A percentile compares a stretch with the other conserved stretches of the same genome.
These are phyloP conservation scores for Nestor notabilis DNA, from an alignment of 2,113 vertebrate species.

Conservation along the genomic window DNA sequence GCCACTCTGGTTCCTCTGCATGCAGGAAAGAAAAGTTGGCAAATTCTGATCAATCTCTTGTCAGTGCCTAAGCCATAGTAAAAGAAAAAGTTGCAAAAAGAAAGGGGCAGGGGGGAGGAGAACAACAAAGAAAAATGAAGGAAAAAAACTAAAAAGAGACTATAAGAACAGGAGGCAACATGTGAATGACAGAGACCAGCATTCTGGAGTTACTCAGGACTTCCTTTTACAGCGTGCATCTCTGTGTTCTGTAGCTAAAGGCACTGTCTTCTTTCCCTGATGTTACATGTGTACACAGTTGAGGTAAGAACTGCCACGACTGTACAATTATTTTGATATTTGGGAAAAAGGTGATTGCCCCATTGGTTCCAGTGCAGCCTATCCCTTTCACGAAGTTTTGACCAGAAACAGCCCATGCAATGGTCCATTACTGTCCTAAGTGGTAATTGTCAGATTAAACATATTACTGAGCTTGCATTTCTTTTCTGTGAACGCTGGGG, in stretches of 20 bases:
- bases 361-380: not conserved
- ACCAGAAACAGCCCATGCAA: not conserved
- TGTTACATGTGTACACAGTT: not conserved
- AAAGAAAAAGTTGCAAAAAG: not conserved
- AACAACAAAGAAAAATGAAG: not conserved
- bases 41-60: not conserved
- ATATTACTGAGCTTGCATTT: not conserved
- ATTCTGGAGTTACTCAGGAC: not conserved
- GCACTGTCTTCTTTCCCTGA: not conserved
- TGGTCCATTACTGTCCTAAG: not conserved
- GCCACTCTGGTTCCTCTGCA: not conserved
- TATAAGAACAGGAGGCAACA: not conserved
- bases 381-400: not conserved
- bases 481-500: not conserved
- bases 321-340: not conserved
- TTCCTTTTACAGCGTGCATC: accelerated
- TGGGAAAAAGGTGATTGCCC: not conserved
- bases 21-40: not conserved
- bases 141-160: not conserved
- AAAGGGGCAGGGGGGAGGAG: accelerated
- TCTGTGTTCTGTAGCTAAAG: not conserved
- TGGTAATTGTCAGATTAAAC: not conserved
- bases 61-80: not conserved
- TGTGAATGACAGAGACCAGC: not conserved
- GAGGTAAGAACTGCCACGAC: not conserved